Conservation (phyloP, 2,797 vertebrate species). For the Smutsia temminckii region DNA sequence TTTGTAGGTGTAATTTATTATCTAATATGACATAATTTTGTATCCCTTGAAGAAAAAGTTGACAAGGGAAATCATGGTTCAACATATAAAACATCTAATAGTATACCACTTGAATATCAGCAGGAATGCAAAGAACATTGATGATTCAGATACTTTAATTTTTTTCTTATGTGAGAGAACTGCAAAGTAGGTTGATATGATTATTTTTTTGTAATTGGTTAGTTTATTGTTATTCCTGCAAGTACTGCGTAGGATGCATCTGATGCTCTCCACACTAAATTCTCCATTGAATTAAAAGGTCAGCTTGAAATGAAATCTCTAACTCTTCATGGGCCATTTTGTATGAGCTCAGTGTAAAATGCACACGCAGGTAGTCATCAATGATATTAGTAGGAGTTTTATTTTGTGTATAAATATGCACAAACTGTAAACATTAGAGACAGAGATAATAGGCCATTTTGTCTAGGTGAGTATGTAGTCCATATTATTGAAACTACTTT, state of each 20-base stretch:
- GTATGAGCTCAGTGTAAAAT: background rate
- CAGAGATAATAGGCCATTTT: background rate
- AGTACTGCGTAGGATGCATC: background rate
- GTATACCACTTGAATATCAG: background rate
- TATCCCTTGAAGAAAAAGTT: background rate
- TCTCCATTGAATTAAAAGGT: background rate
- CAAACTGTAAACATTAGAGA: background rate
- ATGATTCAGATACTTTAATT: background rate
- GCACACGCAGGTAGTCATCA: background rate
- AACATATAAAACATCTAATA: background rate
- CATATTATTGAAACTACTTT: background rate
- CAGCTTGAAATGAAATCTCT: background rate
- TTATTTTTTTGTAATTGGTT: background rate
- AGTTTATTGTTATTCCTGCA: constrained; percentile 10
- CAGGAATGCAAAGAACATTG: background rate
- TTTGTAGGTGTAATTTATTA: constrained; percentile 22
- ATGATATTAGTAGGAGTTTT: background rate
- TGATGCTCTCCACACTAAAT: constrained; percentile 20
- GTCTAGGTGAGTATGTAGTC: background rate
- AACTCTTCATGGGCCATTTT: background rate
- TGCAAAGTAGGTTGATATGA: background rate
- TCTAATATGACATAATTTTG: background rate
- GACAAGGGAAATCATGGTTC: background rate
- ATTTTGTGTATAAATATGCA: background rate
- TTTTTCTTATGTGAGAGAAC: background rate